phyloP scores from a whole-genome alignment of 2,113 vertebrate species.

The Sceloporus tristichus region DNA sequence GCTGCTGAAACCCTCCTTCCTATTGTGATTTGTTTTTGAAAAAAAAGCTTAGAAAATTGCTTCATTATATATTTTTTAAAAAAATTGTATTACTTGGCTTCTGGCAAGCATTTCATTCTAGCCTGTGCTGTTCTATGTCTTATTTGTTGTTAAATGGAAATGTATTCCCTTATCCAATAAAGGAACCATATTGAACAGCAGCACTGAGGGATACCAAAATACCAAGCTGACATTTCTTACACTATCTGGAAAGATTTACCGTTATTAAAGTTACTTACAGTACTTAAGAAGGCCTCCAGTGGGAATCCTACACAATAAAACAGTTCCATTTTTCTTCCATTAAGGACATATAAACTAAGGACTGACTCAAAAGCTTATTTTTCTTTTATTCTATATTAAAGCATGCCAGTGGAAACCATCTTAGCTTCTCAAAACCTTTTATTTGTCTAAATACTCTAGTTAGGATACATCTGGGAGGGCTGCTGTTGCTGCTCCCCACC shows the following conservation, averaged over 20 bases:
- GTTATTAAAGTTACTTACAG: conserved; percentile 5
- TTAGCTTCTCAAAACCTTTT: neutral
- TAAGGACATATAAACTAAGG: conserved; percentile 21
- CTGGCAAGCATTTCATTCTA: conserved; percentile 12
- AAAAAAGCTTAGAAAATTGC: neutral
- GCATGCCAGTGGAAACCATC: neutral
- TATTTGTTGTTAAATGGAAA: conserved; percentile 32
- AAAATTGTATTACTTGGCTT: neutral
- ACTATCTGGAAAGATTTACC: conserved; percentile 7
- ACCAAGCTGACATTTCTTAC: conserved; percentile 26
- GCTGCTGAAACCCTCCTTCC: neutral
- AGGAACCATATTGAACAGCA: neutral
- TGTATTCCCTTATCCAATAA: conserved; percentile 38
- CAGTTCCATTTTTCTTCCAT: conserved; percentile 5
- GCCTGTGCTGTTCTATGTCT: neutral
- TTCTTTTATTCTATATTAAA: neutral
- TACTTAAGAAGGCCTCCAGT: conserved; percentile 23
- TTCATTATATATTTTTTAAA: neutral
- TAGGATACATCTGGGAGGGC: too few species aligned
- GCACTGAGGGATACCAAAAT: conserved; percentile 9
- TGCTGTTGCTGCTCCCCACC: too few species aligned
- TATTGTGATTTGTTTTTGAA: neutral
- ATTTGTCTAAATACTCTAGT: neutral
- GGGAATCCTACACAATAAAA: conserved; percentile 32
- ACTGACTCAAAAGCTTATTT: conserved; percentile 6